A percentile compares a stretch with the other conserved stretches of the same genome.
Conservation (phyloP, 2,888 invertebrate species). For the Linyphia triangularis region DNA sequence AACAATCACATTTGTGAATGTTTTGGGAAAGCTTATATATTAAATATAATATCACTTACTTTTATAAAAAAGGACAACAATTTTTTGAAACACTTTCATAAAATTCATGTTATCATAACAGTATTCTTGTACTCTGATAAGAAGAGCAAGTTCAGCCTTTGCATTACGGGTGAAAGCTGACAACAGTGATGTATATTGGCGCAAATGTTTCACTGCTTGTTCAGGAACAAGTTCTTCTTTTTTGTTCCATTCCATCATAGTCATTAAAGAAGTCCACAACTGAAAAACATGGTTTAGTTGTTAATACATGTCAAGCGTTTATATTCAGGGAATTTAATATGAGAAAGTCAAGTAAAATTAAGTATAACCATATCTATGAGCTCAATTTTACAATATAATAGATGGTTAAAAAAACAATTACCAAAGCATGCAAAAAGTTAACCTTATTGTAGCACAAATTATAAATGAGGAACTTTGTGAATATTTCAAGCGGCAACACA, state of each 20-base stretch:
- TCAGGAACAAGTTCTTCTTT: slow-evolving; percentile 97
- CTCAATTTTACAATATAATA: no score
- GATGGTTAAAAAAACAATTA: no score
- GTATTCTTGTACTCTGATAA: slow-evolving; percentile 96
- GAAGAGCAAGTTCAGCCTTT: slow-evolving; percentile 91
- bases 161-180: slow-evolving; percentile 92
- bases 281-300: neutral
- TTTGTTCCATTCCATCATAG: slow-evolving; percentile 98
- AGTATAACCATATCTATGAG: no score
- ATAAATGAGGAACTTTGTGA: no score
- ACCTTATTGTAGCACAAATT: no score
- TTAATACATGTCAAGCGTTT: no score
- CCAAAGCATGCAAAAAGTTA: no score
- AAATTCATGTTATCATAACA: slow-evolving; percentile 99
- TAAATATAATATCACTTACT: slow-evolving; percentile 82
- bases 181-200: slow-evolving; percentile 88
- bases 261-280: slow-evolving; percentile 97
- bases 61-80: slow-evolving; percentile 97
- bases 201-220: slow-evolving; percentile 87
- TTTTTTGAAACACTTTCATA: slow-evolving; percentile 98
- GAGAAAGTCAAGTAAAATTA: no score
- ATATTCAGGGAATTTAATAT: no score
- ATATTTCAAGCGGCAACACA: no score
- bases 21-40: no score
- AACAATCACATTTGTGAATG: no score